Evolutionary conservation across 2,888 invertebrate species (phyloP).

Genomic region (Polietes domitor): DNA sequence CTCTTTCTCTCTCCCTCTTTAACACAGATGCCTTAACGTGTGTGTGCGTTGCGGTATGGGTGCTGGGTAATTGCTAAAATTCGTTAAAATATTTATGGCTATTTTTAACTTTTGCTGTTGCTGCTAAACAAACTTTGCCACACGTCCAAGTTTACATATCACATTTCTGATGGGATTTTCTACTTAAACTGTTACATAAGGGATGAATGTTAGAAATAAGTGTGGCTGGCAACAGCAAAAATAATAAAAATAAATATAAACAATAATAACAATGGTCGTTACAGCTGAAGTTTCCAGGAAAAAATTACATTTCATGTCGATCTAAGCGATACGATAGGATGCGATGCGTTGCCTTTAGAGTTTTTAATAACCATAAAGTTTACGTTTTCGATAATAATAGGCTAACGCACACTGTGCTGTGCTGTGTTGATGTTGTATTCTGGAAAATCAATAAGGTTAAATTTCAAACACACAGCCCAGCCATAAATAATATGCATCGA

Average conservation of each 20-base stretch:
- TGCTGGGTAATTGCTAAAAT: not conserved
- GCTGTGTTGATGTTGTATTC: constrained; percentile 10
- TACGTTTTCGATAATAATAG: constrained; percentile 7
- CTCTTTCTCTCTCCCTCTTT: too few species aligned
- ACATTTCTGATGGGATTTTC: not conserved
- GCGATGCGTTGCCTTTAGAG: constrained; percentile 47
- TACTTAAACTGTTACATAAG: constrained; percentile 11
- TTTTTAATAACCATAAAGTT: constrained; percentile 41
- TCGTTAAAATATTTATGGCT: not conserved
- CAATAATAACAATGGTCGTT: constrained; percentile 3
- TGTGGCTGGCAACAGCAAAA: not conserved
- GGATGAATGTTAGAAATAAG: too few species aligned
- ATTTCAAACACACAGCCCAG: constrained; percentile 5
- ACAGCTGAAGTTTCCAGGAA: too few species aligned
- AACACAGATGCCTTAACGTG: too few species aligned
- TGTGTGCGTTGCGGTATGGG: too few species aligned
- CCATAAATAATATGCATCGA: not conserved
- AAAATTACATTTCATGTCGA: not conserved
- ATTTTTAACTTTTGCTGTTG: constrained; percentile 1
- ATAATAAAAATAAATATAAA: constrained; percentile 4
- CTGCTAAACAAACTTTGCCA: not conserved
- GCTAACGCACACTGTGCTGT: not conserved
- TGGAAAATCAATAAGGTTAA: constrained; percentile 43
- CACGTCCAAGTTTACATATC: not conserved
- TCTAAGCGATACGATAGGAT: not conserved